Evolutionary conservation across 2,888 invertebrate species (phyloP).

Genomic region (Drosophila nr. perissopoda): DNA sequence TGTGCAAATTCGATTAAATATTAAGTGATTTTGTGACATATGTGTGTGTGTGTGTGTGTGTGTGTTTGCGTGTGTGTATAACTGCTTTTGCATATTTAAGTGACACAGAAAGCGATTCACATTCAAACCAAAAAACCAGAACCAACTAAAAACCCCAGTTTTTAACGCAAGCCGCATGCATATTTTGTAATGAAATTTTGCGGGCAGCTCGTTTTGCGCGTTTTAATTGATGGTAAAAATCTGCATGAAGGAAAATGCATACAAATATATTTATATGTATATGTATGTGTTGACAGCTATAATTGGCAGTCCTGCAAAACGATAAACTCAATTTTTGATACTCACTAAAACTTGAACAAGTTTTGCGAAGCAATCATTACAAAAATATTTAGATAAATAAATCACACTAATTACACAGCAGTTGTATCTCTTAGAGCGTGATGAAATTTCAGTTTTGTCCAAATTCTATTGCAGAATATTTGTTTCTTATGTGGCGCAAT

Average conservation of each 20-base stretch:
- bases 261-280: neutral
- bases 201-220: constrained; percentile 65
- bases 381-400: constrained; percentile 30
- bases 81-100: constrained; percentile 74
- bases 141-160: constrained; percentile 10
- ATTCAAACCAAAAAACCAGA: constrained; percentile 30
- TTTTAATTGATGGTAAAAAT: constrained; percentile 77
- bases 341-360: constrained; percentile 45
- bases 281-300: neutral
- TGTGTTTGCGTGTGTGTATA: constrained; percentile 22
- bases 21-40: constrained; percentile 67
- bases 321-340: constrained; percentile 32
- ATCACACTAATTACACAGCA: constrained; percentile 53
- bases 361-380: constrained; percentile 41
- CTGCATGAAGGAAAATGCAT: constrained; percentile 24
- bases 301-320: constrained; percentile 42
- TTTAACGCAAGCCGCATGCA: constrained; percentile 14
- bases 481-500: neutral
- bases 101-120: constrained; percentile 59
- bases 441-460: constrained; percentile 25
- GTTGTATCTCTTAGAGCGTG: constrained; percentile 33
- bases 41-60: neutral
- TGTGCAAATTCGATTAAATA: constrained; percentile 73
- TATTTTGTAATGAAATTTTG: constrained; percentile 70
- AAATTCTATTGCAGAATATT: constrained; percentile 14